phyloP scores from a whole-genome alignment of 2,113 vertebrate genomes.

The Colius striatus region DNA sequence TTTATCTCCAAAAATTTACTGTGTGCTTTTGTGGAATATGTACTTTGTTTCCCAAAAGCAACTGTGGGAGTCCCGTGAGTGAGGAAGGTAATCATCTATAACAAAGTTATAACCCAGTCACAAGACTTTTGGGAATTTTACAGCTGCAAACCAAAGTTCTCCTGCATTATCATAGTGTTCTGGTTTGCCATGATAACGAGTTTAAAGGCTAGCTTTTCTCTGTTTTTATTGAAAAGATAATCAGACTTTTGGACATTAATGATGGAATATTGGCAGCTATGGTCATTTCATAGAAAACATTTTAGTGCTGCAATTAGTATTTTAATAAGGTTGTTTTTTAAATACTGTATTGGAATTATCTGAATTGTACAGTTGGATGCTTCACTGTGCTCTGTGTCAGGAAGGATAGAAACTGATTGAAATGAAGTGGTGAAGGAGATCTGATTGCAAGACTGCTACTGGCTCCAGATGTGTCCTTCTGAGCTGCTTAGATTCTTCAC shows the following conservation, averaged over 20 bases:
- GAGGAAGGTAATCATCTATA: conserved; percentile 25
- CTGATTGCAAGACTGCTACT: background rate
- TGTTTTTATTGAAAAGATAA: conserved; percentile 33
- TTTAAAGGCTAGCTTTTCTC: conserved; percentile 46
- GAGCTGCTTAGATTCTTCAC: background rate
- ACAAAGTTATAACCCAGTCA: background rate
- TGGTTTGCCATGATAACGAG: conserved; percentile 41
- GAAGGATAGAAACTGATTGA: background rate
- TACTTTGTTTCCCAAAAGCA: background rate
- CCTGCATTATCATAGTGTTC: background rate
- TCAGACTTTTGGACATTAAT: conserved; percentile 26
- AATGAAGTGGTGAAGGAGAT: background rate
- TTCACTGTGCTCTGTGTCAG: background rate
- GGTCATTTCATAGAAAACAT: background rate
- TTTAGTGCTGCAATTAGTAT: background rate
- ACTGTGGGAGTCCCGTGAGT: background rate
- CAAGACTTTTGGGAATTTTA: conserved; percentile 43
- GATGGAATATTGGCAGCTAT: conserved; percentile 28
- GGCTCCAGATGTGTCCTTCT: background rate
- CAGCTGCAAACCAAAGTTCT: conserved; percentile 49
- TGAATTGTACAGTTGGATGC: conserved; percentile 3
- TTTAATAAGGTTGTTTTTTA: background rate
- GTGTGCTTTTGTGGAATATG: conserved; percentile 2
- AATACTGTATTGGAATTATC: conserved; percentile 28
- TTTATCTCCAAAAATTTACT: background rate